These are phyloP conservation scores for Drosophila sp. DNA, from an alignment of 1,140 invertebrate genomes.

Conservation along the genomic window DNA sequence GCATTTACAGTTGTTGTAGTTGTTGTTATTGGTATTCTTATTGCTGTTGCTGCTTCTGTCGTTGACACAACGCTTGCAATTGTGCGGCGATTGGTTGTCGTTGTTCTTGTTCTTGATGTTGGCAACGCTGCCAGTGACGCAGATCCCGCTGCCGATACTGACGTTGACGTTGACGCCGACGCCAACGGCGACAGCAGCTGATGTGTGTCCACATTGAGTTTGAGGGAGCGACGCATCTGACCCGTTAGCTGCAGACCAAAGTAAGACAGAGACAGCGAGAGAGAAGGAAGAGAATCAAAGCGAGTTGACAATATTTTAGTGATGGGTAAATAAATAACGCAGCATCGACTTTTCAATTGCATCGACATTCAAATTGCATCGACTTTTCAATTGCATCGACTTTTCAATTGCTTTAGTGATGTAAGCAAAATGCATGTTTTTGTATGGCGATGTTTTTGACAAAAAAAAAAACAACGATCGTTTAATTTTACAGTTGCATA, in stretches of 20 bases:
- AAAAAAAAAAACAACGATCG: no score
- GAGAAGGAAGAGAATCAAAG: neutral
- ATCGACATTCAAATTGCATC: no score
- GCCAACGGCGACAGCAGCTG: constrained; percentile 55
- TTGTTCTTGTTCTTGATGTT: constrained; percentile 19
- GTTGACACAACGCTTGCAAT: constrained; percentile 2
- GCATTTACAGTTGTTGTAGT: neutral
- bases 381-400: no score
- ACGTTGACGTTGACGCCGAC: neutral
- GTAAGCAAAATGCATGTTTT: no score
- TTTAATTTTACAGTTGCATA: no score
- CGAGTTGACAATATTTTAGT: constrained; percentile 21
- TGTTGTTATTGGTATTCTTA: neutral
- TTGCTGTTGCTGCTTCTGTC: constrained; percentile 34
- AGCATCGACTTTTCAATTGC: no score
- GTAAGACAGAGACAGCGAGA: constrained; percentile 1
- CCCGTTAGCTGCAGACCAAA: constrained; percentile 63
- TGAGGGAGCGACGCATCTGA: constrained; percentile 76
- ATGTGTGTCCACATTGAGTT: constrained; percentile 76
- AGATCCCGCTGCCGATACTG: no score
- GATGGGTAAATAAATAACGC: no score
- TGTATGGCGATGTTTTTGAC: no score
- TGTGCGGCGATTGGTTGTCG: constrained; percentile 11
- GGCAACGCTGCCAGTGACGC: neutral
- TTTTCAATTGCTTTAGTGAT: no score